phyloP scores from a whole-genome alignment of 2,888 invertebrate species.

The Platypus cylindrus region DNA sequence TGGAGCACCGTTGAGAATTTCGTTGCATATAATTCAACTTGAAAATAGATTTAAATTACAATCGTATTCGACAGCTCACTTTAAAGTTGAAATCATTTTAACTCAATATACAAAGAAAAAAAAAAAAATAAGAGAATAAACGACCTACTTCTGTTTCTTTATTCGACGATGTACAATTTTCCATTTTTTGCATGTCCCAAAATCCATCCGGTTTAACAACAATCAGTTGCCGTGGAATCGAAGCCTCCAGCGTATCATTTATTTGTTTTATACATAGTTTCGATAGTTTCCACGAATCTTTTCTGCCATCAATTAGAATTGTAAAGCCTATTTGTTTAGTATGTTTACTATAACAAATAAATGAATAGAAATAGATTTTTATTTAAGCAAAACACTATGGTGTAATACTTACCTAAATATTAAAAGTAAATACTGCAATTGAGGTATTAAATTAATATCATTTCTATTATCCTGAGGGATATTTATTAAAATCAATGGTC shows the following conservation, averaged over 20 bases:
- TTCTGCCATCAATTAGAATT: constrained; percentile 51
- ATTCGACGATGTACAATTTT: constrained; percentile 51
- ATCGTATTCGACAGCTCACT: too few relatives aligned
- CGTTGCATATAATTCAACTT: too few relatives aligned
- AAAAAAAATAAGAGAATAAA: too few relatives aligned
- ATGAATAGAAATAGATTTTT: too few relatives aligned
- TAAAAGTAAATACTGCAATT: constrained; percentile 39
- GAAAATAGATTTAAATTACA: too few relatives aligned
- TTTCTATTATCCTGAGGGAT: constrained; percentile 47
- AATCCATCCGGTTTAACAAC: constrained; percentile 63
- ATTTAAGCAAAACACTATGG: too few relatives aligned
- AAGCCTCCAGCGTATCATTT: constrained; percentile 34
- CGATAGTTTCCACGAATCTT: constrained; percentile 49
- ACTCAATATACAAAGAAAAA: too few relatives aligned
- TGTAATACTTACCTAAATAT: constrained; percentile 45
- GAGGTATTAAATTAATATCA: constrained; percentile 33
- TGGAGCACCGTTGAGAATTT: too few relatives aligned
- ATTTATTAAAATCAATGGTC: constrained; percentile 48
- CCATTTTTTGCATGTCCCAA: constrained; percentile 61
- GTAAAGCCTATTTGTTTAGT: constrained; percentile 44
- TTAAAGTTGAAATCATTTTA: too few relatives aligned
- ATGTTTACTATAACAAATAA: constrained; percentile 37
- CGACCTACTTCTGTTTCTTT: constrained; percentile 49
- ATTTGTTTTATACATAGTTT: constrained; percentile 47
- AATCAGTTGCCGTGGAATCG: constrained; percentile 35